Evolutionary conservation across 2,113 vertebrate species (phyloP).

Genomic region (Hemibagrus wyckioides): DNA sequence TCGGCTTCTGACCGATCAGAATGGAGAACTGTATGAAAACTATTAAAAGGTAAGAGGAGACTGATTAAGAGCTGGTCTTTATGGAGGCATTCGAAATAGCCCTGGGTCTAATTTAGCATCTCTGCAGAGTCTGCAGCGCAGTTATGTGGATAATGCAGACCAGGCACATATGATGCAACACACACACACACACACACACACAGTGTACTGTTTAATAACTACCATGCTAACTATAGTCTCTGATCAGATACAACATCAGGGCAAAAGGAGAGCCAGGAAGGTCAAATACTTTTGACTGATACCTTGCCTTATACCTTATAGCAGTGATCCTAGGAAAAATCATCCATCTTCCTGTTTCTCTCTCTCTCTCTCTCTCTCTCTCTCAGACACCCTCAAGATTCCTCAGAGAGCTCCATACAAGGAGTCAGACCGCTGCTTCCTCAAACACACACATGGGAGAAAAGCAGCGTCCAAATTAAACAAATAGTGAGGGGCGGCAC

Average conservation of each 20-base stretch:
- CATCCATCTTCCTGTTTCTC: neutral
- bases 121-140: neutral
- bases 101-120: neutral
- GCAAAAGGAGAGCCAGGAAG: neutral
- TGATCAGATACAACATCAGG: neutral
- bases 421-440: neutral
- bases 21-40: neutral
- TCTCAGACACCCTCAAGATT: neutral
- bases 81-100: neutral
- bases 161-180: neutral
- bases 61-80: neutral
- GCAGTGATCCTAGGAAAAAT: neutral
- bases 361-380: neutral
- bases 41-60: too few species aligned
- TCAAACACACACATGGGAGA: slow-evolving; percentile 15
- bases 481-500: neutral
- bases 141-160: neutral
- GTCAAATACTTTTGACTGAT: neutral
- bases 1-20: neutral
- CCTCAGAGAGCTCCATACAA: slow-evolving; percentile 22
- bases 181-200: neutral
- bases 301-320: neutral
- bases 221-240: neutral
- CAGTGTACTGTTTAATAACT: neutral
- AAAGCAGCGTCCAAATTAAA: neutral